phyloP scores from a whole-genome alignment of 2,113 vertebrate species.

The Buteo buteo region DNA sequence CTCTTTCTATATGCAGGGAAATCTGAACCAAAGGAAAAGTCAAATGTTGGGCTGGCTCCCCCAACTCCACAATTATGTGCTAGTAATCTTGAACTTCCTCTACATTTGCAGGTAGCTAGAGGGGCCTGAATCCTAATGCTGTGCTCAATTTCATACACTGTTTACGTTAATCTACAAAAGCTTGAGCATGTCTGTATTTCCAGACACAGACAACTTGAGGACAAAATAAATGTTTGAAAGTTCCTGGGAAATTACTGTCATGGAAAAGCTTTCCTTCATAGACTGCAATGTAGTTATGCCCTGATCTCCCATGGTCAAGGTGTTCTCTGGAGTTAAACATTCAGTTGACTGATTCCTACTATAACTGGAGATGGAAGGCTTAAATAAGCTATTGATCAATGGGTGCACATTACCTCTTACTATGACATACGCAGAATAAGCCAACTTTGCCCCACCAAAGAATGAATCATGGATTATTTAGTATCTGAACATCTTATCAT shows the following conservation, averaged over 20 bases:
- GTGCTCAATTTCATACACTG: neutral
- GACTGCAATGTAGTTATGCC: neutral
- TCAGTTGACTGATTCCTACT: neutral
- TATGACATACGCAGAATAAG: neutral
- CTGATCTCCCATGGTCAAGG: neutral
- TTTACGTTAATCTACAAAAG: conserved; percentile 20
- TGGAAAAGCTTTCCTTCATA: neutral
- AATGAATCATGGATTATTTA: neutral
- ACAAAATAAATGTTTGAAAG: neutral
- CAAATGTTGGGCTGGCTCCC: conserved; percentile 20
- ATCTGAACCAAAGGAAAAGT: neutral
- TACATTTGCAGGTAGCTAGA: conserved; percentile 20
- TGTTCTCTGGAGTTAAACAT: neutral
- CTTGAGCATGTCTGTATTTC: neutral
- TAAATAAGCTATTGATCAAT: neutral
- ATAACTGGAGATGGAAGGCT: neutral
- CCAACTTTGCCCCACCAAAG: neutral
- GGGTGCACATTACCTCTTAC: rapidly evolving
- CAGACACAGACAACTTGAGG: neutral
- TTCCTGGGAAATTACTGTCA: neutral
- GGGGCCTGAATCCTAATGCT: conserved; percentile 23
- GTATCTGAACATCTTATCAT: neutral
- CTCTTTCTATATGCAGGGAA: conserved; percentile 54
- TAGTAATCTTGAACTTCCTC: conserved; percentile 24
- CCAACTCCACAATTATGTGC: neutral